Evolutionary conservation across 2,888 invertebrate species (phyloP).

Genomic region (Branchipolynoe longqiensis): DNA sequence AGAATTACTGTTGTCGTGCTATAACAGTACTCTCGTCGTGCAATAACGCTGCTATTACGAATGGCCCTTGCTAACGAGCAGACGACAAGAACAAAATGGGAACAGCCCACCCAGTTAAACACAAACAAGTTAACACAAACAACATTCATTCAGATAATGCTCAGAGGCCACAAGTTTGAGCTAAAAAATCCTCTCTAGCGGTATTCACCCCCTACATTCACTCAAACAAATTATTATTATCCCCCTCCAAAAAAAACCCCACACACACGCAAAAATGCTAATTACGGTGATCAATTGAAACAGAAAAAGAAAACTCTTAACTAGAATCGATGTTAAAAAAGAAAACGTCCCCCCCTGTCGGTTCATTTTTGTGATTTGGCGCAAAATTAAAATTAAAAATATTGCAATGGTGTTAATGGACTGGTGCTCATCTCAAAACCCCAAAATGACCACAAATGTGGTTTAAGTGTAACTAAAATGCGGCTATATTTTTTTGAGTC

Average conservation of each 20-base stretch:
- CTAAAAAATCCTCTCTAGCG: background rate
- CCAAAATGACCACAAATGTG: background rate
- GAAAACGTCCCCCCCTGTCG: background rate
- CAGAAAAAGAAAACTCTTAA: no score
- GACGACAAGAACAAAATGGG: background rate
- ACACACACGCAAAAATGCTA: background rate
- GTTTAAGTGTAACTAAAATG: constrained; percentile 34
- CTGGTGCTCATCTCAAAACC: background rate
- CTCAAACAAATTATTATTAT: background rate
- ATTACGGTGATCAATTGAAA: background rate
- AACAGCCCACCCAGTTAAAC: background rate
- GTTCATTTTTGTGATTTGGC: background rate
- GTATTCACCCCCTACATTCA: background rate
- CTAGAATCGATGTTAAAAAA: background rate
- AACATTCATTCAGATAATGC: background rate
- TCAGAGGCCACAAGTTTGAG: background rate
- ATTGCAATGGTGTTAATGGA: constrained; percentile 32
- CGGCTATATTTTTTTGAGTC: background rate
- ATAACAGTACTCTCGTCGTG: background rate
- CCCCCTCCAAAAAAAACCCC: background rate
- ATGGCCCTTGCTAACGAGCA: background rate
- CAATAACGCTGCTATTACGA: background rate
- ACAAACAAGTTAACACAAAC: background rate
- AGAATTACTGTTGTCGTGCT: no score
- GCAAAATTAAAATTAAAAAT: background rate